Percentiles rank a stretch among this genome's conserved stretches.
Evolutionary conservation across 1,140 invertebrate genomes (phyloP).

Genomic region (Rhagoletis zephyria): DNA sequence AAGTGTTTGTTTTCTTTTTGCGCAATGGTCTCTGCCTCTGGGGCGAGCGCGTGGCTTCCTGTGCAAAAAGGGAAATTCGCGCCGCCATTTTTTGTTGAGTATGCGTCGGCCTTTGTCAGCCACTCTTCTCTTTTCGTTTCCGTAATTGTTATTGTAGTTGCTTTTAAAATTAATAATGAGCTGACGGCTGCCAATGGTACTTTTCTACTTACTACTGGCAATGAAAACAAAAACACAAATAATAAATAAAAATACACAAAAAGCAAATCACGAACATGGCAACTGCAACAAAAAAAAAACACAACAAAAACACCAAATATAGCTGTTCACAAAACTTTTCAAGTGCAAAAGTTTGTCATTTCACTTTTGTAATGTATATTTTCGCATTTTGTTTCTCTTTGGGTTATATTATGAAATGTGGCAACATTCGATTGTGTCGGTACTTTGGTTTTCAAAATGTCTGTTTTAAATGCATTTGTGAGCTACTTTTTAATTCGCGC

Average conservation of each 20-base stretch:
- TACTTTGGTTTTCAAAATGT: constrained; percentile 50
- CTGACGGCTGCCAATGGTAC: constrained; percentile 54
- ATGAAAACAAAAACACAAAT: constrained; percentile 29
- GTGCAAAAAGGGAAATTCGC: constrained; percentile 69
- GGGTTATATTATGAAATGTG: constrained; percentile 62
- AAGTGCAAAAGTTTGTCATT: constrained; percentile 72
- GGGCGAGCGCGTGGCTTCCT: constrained; percentile 27
- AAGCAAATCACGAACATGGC: constrained; percentile 21
- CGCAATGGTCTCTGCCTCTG: background rate
- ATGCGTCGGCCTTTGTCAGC: constrained; percentile 50
- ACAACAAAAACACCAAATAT: constrained; percentile 34
- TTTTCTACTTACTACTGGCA: background rate
- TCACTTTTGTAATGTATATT: constrained; percentile 58
- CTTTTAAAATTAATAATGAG: constrained; percentile 65
- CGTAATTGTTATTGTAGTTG: constrained; percentile 65
- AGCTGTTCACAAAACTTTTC: constrained; percentile 58
- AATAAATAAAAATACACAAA: background rate
- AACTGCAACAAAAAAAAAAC: constrained; percentile 24
- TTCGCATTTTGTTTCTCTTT: constrained; percentile 23
- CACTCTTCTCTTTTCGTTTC: constrained; percentile 64
- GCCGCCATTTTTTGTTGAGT: constrained; percentile 70
- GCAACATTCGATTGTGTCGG: constrained; percentile 60
- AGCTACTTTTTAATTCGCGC: constrained; percentile 21
- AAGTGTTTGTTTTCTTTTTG: constrained; percentile 29
- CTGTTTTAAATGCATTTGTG: constrained; percentile 26